phyloP scores from a whole-genome alignment of 2,888 invertebrate species.

The Noctuana brunneofusca region DNA sequence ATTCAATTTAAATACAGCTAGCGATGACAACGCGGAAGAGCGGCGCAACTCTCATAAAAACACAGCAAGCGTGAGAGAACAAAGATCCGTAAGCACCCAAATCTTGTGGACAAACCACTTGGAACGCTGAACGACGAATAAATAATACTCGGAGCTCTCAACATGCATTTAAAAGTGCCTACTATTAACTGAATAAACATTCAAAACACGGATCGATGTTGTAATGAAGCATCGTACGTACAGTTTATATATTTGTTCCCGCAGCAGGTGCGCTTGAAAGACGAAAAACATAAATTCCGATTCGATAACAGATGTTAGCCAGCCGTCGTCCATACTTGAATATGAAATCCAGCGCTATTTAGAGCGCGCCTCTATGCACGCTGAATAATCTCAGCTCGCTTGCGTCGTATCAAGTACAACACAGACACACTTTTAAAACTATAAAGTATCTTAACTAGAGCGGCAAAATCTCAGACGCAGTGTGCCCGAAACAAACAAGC shows the following conservation, averaged over 20 bases:
- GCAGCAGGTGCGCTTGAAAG: conserved; percentile 73
- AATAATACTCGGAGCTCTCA: conserved; percentile 42
- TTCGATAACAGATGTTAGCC: conserved; percentile 78
- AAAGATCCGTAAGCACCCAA: conserved; percentile 55
- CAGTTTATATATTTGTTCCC: conserved; percentile 61
- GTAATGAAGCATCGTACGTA: conserved; percentile 43
- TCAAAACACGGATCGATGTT: conserved; percentile 45
- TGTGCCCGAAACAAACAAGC: conserved; percentile 66
- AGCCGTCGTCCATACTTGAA: conserved; percentile 64
- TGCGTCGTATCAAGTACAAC: conserved; percentile 24
- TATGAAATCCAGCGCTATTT: conserved; percentile 61
- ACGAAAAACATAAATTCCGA: conserved; percentile 73
- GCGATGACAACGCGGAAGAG: conserved; percentile 63
- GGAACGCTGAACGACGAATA: conserved; percentile 49
- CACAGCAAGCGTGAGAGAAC: conserved; percentile 62
- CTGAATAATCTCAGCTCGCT: conserved; percentile 51
- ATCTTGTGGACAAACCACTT: conserved; percentile 69
- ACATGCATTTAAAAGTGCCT: conserved; percentile 55
- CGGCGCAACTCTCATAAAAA: conserved; percentile 41
- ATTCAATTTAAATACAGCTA: conserved; percentile 49
- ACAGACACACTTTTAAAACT: conserved; percentile 25
- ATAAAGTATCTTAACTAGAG: conserved; percentile 24
- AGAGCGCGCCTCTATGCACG: conserved; percentile 64
- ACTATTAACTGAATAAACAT: conserved; percentile 65
- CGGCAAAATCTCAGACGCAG: conserved; percentile 47